A percentile compares a stretch with the other conserved stretches of the same genome.
Conservation (phyloP, 2,797 vertebrate genomes). For the Oreochromis mossambicus region DNA sequence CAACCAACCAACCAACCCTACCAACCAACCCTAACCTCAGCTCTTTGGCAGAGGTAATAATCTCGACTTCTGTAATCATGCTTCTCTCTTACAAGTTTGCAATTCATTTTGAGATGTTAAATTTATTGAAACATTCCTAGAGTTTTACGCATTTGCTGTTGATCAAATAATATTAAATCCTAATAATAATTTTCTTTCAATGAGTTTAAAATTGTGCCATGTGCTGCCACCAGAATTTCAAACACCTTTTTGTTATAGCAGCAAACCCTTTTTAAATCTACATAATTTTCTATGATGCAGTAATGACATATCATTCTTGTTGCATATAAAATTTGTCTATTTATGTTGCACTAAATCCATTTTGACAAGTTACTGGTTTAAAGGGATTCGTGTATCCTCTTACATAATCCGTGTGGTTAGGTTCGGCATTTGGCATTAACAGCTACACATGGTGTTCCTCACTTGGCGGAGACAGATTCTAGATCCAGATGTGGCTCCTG, state of each 20-base stretch:
- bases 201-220: not conserved
- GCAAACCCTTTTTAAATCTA: not conserved
- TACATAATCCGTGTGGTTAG: not conserved
- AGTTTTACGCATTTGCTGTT: fast-evolving
- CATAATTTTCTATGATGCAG: not conserved
- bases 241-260: not conserved
- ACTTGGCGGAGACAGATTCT: not conserved
- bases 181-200: not conserved
- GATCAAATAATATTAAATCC: not conserved
- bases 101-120: not conserved
- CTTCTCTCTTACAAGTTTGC: fast-evolving
- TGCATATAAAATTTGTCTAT: not conserved
- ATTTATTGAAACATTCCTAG: fast-evolving
- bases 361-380: not conserved
- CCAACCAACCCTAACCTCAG: not conserved
- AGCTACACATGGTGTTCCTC: not conserved
- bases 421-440: not conserved
- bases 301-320: not conserved
- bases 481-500: not conserved
- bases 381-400: fast-evolving
- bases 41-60: not conserved
- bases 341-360: not conserved
- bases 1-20: not conserved
- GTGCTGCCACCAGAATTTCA: not conserved
- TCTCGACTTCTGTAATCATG: not conserved